A percentile compares a stretch with the other conserved stretches of the same genome.
These are phyloP conservation scores for Teleiodes luculella DNA, from an alignment of 2,888 invertebrate species.

Conservation along the genomic window DNA sequence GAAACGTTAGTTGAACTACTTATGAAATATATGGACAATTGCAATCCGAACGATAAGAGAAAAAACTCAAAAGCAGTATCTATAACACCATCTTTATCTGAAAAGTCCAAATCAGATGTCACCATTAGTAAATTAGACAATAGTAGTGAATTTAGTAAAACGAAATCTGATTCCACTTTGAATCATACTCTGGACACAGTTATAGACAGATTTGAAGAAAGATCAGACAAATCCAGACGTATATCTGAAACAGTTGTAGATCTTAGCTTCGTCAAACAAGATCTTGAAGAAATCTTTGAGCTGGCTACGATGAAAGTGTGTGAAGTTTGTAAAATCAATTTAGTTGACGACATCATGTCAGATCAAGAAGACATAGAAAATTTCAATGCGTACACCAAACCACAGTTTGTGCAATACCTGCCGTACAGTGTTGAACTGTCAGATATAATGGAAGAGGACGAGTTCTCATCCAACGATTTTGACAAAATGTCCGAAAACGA, in stretches of 20 bases:
- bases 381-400: slow-evolving; percentile 63
- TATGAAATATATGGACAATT: slow-evolving; percentile 70
- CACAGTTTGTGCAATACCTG: slow-evolving; percentile 48
- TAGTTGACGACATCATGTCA: slow-evolving; percentile 59
- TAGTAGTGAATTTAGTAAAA: slow-evolving; percentile 67
- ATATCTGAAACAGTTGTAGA: slow-evolving; percentile 68
- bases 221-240: slow-evolving; percentile 45
- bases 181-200: slow-evolving; percentile 71
- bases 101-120: slow-evolving; percentile 69
- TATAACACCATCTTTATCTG: slow-evolving; percentile 60
- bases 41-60: slow-evolving; percentile 48
- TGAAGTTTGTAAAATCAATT: slow-evolving; percentile 39
- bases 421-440: slow-evolving; percentile 67
- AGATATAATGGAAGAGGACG: slow-evolving; percentile 70
- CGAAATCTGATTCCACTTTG: slow-evolving; percentile 69
- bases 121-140: slow-evolving; percentile 69
- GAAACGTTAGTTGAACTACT: slow-evolving; percentile 69
- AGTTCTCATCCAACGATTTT: slow-evolving; percentile 50
- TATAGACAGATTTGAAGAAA: slow-evolving; percentile 53
- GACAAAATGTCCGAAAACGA: slow-evolving; percentile 51
- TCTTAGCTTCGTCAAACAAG: slow-evolving; percentile 60
- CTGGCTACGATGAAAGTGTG: slow-evolving; percentile 51
- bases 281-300: slow-evolving; percentile 61
- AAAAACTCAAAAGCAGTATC: slow-evolving; percentile 48
- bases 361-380: slow-evolving; percentile 68